A percentile compares a stretch with the other conserved stretches of the same genome.
Conservation (phyloP, 2,888 invertebrate genomes). For the Actias luna region DNA sequence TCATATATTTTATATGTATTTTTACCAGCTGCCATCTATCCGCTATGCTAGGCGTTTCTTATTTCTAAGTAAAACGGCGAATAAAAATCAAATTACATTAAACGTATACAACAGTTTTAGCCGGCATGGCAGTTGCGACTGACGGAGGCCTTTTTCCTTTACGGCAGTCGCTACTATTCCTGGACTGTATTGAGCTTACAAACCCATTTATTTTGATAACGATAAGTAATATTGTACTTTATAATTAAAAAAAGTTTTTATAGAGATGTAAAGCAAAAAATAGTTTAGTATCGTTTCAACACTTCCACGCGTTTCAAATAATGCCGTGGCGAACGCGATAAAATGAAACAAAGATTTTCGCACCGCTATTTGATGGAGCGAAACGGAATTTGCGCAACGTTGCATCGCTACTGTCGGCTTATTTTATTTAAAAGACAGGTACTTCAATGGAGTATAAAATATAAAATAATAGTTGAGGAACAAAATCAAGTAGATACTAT, state of each 20-base stretch:
- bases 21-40: no score
- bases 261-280: not conserved
- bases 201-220: slow-evolving; percentile 51
- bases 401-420: not conserved
- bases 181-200: no score
- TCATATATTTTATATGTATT: no score
- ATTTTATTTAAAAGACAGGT: slow-evolving; percentile 2
- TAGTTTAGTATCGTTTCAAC: slow-evolving; percentile 41
- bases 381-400: slow-evolving; percentile 41
- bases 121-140: no score
- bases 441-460: not conserved
- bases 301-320: slow-evolving; percentile 45
- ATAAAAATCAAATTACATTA: no score
- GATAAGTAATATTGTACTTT: slow-evolving; percentile 36
- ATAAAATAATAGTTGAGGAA: not conserved
- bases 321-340: slow-evolving; percentile 52
- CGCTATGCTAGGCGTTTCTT: no score
- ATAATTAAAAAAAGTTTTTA: slow-evolving; percentile 10
- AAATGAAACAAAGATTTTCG: slow-evolving; percentile 57
- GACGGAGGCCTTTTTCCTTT: no score
- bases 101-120: no score
- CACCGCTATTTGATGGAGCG: slow-evolving; percentile 55
- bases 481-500: not conserved
- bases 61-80: no score
- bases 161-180: no score